Percentiles rank a stretch among this genome's conserved stretches.
Conservation (phyloP, 1,140 invertebrate genomes). For the Chrysomallon squamiferum region DNA sequence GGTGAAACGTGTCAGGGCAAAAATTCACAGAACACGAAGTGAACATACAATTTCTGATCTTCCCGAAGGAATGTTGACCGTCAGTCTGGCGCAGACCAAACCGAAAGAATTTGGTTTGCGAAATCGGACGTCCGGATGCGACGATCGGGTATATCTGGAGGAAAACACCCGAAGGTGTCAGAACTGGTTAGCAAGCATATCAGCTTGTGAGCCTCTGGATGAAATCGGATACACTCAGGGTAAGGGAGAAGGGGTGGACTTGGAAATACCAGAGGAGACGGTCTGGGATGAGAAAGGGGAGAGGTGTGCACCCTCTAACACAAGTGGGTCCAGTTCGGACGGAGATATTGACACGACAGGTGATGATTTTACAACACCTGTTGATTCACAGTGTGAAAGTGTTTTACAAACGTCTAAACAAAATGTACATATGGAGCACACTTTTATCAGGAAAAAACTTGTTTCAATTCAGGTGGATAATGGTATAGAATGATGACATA, state of each 20-base stretch:
- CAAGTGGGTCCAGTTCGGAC: constrained; percentile 28
- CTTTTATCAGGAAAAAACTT: too few relatives aligned
- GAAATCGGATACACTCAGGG: constrained; percentile 26
- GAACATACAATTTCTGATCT: constrained; percentile 53
- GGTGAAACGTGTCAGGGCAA: constrained; percentile 42
- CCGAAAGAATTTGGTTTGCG: constrained; percentile 44
- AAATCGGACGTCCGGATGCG: constrained; percentile 23
- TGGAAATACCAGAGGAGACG: constrained; percentile 57
- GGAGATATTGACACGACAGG: neutral
- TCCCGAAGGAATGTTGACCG: constrained; percentile 43
- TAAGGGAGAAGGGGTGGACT: constrained; percentile 39
- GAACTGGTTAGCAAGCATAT: constrained; percentile 52
- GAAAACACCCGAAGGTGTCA: constrained; percentile 56
- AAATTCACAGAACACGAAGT: constrained; percentile 55
- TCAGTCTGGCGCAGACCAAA: constrained; percentile 46
- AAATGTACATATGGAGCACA: too few relatives aligned
- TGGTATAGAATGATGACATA: too few relatives aligned
- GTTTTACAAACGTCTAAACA: too few relatives aligned
- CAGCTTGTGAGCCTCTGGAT: constrained; percentile 49
- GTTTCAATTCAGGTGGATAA: too few relatives aligned
- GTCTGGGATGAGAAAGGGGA: constrained; percentile 31
- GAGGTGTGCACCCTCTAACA: constrained; percentile 22
- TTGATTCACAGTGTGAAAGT: too few relatives aligned
- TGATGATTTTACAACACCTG: too few relatives aligned
- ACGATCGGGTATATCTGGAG: constrained; percentile 43